Base-by-base conservation (phyloP, 2,888 invertebrate species). In the Phorcus lineatus region DNA sequence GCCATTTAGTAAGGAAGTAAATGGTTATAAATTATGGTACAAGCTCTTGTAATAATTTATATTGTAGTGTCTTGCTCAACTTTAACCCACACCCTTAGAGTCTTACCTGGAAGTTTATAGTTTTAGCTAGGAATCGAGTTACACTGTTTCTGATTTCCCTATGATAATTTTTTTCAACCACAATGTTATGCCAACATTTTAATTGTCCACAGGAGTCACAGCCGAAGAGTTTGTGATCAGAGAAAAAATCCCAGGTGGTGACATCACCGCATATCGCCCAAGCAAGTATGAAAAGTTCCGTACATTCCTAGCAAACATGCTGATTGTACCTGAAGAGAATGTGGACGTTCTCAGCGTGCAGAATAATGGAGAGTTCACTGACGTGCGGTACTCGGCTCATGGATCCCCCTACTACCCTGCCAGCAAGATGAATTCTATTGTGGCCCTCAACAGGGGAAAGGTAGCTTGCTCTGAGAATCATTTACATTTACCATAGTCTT, bases 331-430 rank as follows among this genome's bases (percentile, higher is more conserved):
- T 0, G 74, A 54, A 13, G 96, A 97, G 88, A 97, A 98, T 92
- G 97, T 99, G 19, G 98, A 99, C 90, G 96, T 99, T 80, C 99
- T 99, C 93, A 99, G 98, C 93, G 97, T 99, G 19, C 98, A 98
- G 93, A 91, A 93, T 77, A 97, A 97, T 0, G 97, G 97, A 0
- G 94, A 97, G 57, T 98, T 98, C 0, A 88, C 91, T 11, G 99
- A 99, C 90, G 95, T 99, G 3, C 95, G 98, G 86, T 99, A 98
- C 93, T 96, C 98, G 0, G 99, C 98, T 1, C 98, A 98, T 92
- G 97, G 98, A 0, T 98, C 98, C 0, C 97, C 98, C 1, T 99
- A 97, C 92, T 98, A 98, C 92, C 97, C 98, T 91, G 97, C 99
- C 0, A 97, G 97, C 9, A 95, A 97, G 92, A 95, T 99, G 86